phyloP scores from a whole-genome alignment of 2,888 invertebrate species.

The Yponomeuta plumbellus region DNA sequence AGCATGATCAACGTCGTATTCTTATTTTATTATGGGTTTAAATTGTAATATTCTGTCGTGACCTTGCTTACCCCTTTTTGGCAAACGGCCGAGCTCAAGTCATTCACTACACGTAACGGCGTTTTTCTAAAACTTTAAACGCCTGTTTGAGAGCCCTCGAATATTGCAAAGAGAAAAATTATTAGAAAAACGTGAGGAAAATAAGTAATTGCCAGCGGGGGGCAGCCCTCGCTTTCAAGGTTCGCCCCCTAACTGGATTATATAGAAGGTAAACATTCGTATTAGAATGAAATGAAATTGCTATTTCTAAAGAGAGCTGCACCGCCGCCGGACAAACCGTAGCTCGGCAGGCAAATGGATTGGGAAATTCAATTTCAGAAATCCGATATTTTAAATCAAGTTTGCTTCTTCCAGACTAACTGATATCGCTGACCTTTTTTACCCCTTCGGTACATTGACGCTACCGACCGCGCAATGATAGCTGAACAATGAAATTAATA shows the following conservation, averaged over 20 bases:
- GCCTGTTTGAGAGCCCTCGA: background rate
- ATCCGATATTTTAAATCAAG: background rate
- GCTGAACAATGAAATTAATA: background rate
- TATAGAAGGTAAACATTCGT: constrained; percentile 64
- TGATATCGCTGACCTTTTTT: background rate
- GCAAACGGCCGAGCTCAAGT: background rate
- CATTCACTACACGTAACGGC: constrained; percentile 1
- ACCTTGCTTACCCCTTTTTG: background rate
- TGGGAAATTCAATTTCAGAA: background rate
- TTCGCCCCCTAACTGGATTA: constrained; percentile 48
- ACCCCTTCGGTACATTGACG: no score
- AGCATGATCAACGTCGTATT: no score
- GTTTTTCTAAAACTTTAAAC: constrained; percentile 10
- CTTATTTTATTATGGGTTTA: background rate
- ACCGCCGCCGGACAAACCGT: constrained; percentile 28
- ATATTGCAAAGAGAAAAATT: constrained; percentile 1
- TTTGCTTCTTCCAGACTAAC: background rate
- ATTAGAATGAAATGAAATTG: constrained; percentile 68
- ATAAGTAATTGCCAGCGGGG: constrained; percentile 28
- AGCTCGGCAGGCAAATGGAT: background rate
- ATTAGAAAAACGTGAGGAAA: constrained; percentile 32
- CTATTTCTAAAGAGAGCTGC: constrained; percentile 45
- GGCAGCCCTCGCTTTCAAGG: constrained; percentile 20
- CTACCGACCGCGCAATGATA: background rate
- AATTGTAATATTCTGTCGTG: background rate